Base-by-base conservation (phyloP, 2,797 vertebrate genomes). In the Ceryle rudis region DNA sequence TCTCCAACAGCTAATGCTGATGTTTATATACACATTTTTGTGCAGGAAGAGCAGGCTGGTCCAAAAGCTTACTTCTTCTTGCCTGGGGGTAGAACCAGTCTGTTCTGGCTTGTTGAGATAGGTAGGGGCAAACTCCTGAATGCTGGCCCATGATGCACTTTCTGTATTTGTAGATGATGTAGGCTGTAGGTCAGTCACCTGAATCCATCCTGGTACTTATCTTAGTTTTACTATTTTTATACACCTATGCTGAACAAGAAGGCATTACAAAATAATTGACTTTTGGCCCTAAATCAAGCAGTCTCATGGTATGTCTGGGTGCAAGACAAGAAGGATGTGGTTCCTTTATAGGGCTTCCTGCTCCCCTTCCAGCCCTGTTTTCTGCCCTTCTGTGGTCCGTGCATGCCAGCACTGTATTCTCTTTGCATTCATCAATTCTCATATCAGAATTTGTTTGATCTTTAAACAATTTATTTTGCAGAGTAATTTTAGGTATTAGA, bases 331-430 rank as follows among this genome's bases (percentile, higher is more conserved):
- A 25, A 81, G 25, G 73, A 72, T 42, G 52, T 3, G 3, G 10
- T 3, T 83, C 65, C 29, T 77, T 73, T 9, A 20, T 0, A n/a
- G 8, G 23, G 29, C 10, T 37, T 73, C 61, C 25, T 52, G 47
- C 47, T 58, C 23, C 14, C n/a, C 35, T 60, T 69, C 52, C 80
- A 78, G 51, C 18, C 9, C 31, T 0, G 0, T 57, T 33, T 71
- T 47, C 60, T 13, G 7, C 19, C 35, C 26, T 61, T 26, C 65
- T 35, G 25, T 25, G 51, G 0, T 51, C 29, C 0, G 1, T 3
- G 21, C 19, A 33, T 13, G 52, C 33, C 47, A 61, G 19, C 35
- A 28, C 20, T 46, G 14, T 14, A 21, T 11, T 82, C 29, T 10
- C 41, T 8, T 54, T 49, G 46, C 31, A 19, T 64, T 72, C 67